Base-by-base conservation (phyloP, 1,140 invertebrate genomes). In the Drosophila ambigua region DNA sequence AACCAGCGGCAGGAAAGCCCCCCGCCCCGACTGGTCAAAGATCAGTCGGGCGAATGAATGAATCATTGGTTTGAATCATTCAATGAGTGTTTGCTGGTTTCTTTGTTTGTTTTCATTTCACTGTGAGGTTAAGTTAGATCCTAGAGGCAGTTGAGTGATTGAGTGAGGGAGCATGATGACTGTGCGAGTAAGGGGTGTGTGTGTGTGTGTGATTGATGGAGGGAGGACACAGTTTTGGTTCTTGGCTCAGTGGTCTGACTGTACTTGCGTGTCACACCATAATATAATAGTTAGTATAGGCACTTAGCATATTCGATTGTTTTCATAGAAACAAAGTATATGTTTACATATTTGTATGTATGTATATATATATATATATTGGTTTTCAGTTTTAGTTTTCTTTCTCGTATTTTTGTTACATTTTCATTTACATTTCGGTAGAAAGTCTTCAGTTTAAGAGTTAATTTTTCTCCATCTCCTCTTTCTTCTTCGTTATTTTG, bases 271-370 rank as follows among this genome's bases (percentile, higher is more conserved):
- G 35, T 69, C 58, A 69, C 67, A 69, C 61, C 28, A 43, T 46
- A 69, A 69, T 65, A 79, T 58, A 82, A 69, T 72, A 74, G 79
- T 87, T 85, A 87, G 82, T 87, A 87, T 85, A 85, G 82, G 82
- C 82, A 85, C 82, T 85, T 85, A 85, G 82, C 82, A 78, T 85
- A 85, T 85, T 85, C 82, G 82, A 85, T 85, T 87, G 81, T 85
- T 85, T 85, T 87, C 78, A 87, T 85, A 85, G 81, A 87, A 85
- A 87, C 81, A 87, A 85, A 87, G 68, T 78, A 85, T 76, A 76
- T 81, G 67, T 77, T 44, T 72, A 67, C 41, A 69, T 69, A 73
- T 58, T 71, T 31, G 58, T 59, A 61, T 65, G 54, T 62, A 51
- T 46, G 49, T 48, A 52, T 41, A 55, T 13, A 11, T 39, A 39